phyloP scores from a whole-genome alignment of 2,797 vertebrate species.

The Liparis tanakae region DNA sequence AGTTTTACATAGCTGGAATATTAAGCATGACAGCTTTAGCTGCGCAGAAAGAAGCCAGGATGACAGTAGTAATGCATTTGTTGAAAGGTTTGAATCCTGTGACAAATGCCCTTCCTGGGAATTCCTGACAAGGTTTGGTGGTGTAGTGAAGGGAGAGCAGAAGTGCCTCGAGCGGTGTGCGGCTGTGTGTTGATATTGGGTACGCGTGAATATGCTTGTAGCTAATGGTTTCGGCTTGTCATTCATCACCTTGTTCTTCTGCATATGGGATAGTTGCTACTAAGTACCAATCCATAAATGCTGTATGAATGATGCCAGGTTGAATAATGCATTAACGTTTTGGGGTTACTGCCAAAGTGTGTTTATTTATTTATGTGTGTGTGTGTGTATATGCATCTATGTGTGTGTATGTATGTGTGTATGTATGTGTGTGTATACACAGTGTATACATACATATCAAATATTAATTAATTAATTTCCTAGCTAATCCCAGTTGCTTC shows the following conservation, averaged over 20 bases:
- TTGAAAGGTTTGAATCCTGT: conserved; percentile 53
- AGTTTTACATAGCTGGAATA: conserved; percentile 49
- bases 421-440: no score
- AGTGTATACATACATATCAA: no score
- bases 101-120: conserved; percentile 53
- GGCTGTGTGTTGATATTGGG: conserved; percentile 19
- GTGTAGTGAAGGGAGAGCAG: conserved; percentile 17
- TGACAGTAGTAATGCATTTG: conserved; percentile 47
- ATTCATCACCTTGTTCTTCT: conserved; percentile 41
- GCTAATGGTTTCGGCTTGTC: conserved; percentile 35
- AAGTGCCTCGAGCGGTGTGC: conserved; percentile 16
- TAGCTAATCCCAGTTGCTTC: neutral
- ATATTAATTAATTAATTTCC: no score
- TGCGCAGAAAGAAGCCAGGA: conserved; percentile 19
- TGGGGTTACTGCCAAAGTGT: conserved; percentile 34
- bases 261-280: conserved; percentile 46
- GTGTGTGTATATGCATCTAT: neutral
- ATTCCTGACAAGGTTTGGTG: conserved; percentile 34
- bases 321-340: conserved; percentile 90
- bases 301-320: conserved; percentile 68
- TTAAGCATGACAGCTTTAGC: conserved; percentile 40
- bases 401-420: no score
- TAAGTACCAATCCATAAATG: conserved; percentile 52
- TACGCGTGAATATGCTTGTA: conserved; percentile 17
- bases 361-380: neutral